Conservation (phyloP, 2,113 vertebrate genomes). For the Anarhynchus alexandrinus region DNA sequence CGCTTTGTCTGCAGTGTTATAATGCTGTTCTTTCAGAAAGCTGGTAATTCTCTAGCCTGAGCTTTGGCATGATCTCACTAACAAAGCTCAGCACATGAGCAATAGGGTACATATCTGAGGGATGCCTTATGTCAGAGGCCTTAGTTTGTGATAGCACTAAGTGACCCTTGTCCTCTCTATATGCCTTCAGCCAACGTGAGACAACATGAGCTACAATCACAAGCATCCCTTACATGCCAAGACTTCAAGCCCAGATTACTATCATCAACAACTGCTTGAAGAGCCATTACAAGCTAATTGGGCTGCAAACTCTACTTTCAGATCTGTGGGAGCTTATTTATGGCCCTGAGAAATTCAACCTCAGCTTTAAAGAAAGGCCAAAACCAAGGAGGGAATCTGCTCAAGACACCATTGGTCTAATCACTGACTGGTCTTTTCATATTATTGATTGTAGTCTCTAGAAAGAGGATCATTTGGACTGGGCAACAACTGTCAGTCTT, state of each 20-base stretch:
- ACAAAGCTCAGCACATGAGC: constrained; percentile 12
- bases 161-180: constrained; percentile 8
- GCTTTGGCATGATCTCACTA: background rate
- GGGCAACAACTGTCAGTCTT: background rate
- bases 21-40: constrained; percentile 50
- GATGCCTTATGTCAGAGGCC: constrained; percentile 21
- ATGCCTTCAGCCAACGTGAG: background rate
- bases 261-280: constrained; percentile 37
- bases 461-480: background rate
- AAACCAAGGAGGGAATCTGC: background rate
- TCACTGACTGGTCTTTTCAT: background rate
- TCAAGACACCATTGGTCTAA: background rate
- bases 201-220: constrained; percentile 2
- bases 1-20: constrained; percentile 36
- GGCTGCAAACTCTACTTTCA: background rate
- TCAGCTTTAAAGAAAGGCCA: background rate
- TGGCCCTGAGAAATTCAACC: constrained; percentile 16
- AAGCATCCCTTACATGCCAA: constrained; percentile 40
- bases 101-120: background rate
- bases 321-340: constrained; percentile 9
- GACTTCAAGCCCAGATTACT: constrained; percentile 30
- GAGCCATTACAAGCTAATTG: constrained; percentile 34
- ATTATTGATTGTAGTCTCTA: background rate
- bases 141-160: constrained; percentile 29
- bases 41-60: constrained; percentile 18